These are phyloP conservation scores for Agelastica alni DNA, from an alignment of 2,888 invertebrate genomes.

Conservation along the genomic window DNA sequence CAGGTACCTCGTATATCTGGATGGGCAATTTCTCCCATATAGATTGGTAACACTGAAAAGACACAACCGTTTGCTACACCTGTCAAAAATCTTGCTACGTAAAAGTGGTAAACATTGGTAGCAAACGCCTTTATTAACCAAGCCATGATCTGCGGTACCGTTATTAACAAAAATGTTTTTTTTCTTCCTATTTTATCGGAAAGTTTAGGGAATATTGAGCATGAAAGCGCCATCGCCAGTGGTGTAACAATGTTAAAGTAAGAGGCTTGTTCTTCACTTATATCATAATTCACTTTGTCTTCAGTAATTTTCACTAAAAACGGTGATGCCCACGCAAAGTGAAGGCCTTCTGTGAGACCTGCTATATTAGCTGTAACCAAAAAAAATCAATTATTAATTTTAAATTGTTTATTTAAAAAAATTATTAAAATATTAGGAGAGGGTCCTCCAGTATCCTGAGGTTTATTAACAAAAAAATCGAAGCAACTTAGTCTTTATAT, in stretches of 20 bases:
- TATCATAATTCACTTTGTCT: slow-evolving; percentile 42
- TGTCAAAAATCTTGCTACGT: slow-evolving; percentile 41
- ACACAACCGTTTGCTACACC: slow-evolving; percentile 44
- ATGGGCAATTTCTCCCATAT: slow-evolving; percentile 46
- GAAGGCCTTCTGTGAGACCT: slow-evolving; percentile 38
- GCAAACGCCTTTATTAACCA: slow-evolving; percentile 41
- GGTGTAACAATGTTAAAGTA: slow-evolving; percentile 48
- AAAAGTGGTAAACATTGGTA: slow-evolving; percentile 43
- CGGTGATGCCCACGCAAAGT: slow-evolving; percentile 48
- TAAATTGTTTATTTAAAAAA: too few relatives aligned
- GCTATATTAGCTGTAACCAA: slow-evolving; percentile 30
- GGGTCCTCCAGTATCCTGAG: too few relatives aligned
- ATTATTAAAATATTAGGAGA: too few relatives aligned
- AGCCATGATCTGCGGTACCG: slow-evolving; percentile 41
- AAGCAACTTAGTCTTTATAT: too few relatives aligned
- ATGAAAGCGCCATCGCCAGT: slow-evolving; percentile 39
- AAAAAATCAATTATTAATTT: slow-evolving; percentile 20
- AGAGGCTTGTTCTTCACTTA: slow-evolving; percentile 48
- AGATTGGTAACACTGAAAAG: slow-evolving; percentile 43
- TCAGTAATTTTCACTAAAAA: slow-evolving; percentile 46
- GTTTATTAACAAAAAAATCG: too few relatives aligned
- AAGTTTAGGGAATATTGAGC: slow-evolving; percentile 41
- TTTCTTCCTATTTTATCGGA: slow-evolving; percentile 46
- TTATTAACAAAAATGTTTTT: slow-evolving; percentile 39
- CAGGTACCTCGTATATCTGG: slow-evolving; percentile 46